phyloP scores from a whole-genome alignment of 1,140 invertebrate genomes.

The Danaus plexippus region DNA sequence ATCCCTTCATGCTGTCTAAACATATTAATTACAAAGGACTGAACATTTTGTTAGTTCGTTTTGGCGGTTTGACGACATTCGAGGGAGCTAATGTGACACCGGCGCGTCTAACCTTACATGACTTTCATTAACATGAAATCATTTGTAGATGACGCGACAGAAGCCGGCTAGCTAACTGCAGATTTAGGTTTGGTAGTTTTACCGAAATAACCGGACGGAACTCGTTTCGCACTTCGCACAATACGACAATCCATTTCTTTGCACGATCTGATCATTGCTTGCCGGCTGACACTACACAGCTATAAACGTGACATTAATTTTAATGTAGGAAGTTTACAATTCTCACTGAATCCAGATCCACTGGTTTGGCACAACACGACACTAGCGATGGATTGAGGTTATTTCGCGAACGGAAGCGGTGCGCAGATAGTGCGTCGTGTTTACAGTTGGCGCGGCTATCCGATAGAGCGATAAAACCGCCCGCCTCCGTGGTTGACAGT shows the following conservation, averaged over 20 bases:
- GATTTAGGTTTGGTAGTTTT: constrained; percentile 45
- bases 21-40: too few relatives aligned
- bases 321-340: constrained; percentile 47
- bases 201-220: constrained; percentile 35
- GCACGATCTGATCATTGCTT: constrained; percentile 44
- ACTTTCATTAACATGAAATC: constrained; percentile 34
- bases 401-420: constrained; percentile 54
- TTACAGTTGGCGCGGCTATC: constrained; percentile 60
- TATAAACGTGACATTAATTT: constrained; percentile 49
- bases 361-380: constrained; percentile 60
- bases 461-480: constrained; percentile 25
- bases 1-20: too few relatives aligned
- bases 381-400: constrained; percentile 51
- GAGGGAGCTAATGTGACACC: constrained; percentile 44
- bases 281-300: constrained; percentile 45
- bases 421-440: constrained; percentile 60
- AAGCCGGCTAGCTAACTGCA: constrained; percentile 37
- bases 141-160: constrained; percentile 24
- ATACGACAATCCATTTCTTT: constrained; percentile 45
- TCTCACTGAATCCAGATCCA: constrained; percentile 41
- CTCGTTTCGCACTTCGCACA: constrained; percentile 46
- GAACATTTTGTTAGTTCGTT: neutral
- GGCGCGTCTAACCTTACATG: constrained; percentile 33
- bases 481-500: constrained; percentile 53
- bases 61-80: constrained; percentile 37